phyloP scores from a whole-genome alignment of 2,888 invertebrate genomes.

The Heliconius sara region DNA sequence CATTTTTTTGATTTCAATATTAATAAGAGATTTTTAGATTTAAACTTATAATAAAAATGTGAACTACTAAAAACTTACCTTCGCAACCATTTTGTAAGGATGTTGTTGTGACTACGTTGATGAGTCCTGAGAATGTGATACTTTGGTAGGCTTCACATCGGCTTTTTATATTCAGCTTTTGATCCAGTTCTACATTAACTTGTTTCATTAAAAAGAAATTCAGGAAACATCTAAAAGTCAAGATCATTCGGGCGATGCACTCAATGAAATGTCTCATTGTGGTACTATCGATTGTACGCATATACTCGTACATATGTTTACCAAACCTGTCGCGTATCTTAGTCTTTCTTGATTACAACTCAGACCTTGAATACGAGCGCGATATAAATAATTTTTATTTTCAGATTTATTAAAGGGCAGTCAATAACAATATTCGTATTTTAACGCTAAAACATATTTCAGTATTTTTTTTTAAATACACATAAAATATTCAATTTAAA shows the following conservation, averaged over 20 bases:
- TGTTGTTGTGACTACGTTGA: slow-evolving; percentile 69
- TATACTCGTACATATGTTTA: slow-evolving; percentile 32
- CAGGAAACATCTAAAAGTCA: slow-evolving; percentile 80
- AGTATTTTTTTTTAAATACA: not conserved
- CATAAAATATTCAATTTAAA: not conserved
- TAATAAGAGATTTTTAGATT: not conserved
- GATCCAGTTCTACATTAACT: slow-evolving; percentile 66
- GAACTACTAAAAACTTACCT: slow-evolving; percentile 59
- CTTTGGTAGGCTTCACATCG: slow-evolving; percentile 44
- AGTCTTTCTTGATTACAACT: slow-evolving; percentile 36
- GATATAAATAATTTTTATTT: slow-evolving; percentile 30
- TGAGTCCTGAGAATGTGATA: slow-evolving; percentile 65
- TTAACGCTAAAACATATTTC: not conserved
- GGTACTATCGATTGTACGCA: slow-evolving; percentile 37
- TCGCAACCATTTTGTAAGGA: slow-evolving; percentile 70
- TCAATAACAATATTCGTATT: not conserved
- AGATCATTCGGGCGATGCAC: slow-evolving; percentile 70
- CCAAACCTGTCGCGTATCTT: slow-evolving; percentile 34
- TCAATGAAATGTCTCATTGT: slow-evolving; percentile 55
- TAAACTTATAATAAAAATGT: not conserved
- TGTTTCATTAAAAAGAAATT: slow-evolving; percentile 65
- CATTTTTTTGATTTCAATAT: too few relatives aligned
- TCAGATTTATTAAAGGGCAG: slow-evolving; percentile 23
- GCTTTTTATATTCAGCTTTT: slow-evolving; percentile 65
- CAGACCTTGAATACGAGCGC: slow-evolving; percentile 23